These are phyloP conservation scores for Acanthornis magna DNA, from an alignment of 2,797 vertebrate species.

Conservation along the genomic window DNA sequence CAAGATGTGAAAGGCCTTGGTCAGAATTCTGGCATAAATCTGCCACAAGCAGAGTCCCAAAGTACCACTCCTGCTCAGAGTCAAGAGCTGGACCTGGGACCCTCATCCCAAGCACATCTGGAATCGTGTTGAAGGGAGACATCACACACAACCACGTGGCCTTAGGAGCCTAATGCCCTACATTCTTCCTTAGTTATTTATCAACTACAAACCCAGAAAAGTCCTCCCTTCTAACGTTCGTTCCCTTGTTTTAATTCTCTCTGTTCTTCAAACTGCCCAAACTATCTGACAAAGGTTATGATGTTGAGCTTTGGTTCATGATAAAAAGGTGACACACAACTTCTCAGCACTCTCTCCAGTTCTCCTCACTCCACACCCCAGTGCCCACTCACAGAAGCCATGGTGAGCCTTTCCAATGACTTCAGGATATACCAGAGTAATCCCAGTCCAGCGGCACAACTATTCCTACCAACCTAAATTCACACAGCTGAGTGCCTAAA, in stretches of 20 bases:
- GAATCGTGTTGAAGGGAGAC: background rate
- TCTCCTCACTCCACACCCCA: background rate
- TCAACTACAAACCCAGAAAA: background rate
- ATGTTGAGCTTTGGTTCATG: fast-evolving
- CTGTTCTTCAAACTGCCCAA: background rate
- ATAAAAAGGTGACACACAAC: background rate
- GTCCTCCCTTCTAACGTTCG: background rate
- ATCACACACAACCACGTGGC: fast-evolving
- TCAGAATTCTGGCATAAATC: background rate
- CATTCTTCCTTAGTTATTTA: background rate
- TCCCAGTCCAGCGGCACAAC: background rate
- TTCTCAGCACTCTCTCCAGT: background rate
- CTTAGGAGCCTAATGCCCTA: background rate
- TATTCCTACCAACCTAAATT: background rate
- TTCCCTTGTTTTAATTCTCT: background rate
- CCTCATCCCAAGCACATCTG: background rate
- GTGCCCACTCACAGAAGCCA: background rate
- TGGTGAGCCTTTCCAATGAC: background rate
- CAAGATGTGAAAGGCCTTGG: background rate
- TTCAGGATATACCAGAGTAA: background rate
- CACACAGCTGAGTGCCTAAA: background rate
- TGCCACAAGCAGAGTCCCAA: background rate
- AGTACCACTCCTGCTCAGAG: background rate
- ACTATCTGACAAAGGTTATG: background rate
- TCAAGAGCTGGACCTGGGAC: background rate